phyloP scores from a whole-genome alignment of 2,797 vertebrate genomes.

The Melanotaenia trifasciata region DNA sequence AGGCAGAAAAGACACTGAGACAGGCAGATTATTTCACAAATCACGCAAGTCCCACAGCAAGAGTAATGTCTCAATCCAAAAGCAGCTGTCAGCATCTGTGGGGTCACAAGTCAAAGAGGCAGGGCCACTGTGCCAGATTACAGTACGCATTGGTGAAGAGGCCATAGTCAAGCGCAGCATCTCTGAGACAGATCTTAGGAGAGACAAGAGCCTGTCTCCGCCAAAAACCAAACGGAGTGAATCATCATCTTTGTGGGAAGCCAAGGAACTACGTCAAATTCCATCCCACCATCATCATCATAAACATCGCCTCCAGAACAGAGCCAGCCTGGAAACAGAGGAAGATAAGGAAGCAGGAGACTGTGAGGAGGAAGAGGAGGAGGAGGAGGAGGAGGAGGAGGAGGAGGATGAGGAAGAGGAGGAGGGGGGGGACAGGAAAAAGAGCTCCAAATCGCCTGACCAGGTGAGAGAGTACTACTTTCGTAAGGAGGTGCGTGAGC shows the following conservation, averaged over 20 bases:
- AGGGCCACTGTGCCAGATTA: slow-evolving; percentile 92
- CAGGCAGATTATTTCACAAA: slow-evolving; percentile 77
- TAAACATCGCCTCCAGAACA: slow-evolving; percentile 77
- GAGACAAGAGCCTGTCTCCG: slow-evolving; percentile 84
- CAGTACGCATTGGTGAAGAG: slow-evolving; percentile 92
- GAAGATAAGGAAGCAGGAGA: slow-evolving; percentile 43
- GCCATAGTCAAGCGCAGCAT: slow-evolving; percentile 93
- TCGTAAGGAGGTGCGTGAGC: slow-evolving; percentile 84
- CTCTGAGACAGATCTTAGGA: slow-evolving; percentile 90
- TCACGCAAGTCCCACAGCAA: slow-evolving; percentile 81
- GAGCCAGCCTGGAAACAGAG: slow-evolving; percentile 64
- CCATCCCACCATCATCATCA: slow-evolving; percentile 83
- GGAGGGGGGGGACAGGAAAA: slow-evolving; percentile 58
- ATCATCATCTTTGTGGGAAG: slow-evolving; percentile 59
- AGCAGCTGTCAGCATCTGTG: slow-evolving; percentile 78
- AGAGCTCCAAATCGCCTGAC: slow-evolving; percentile 71
- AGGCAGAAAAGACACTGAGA: slow-evolving; percentile 70
- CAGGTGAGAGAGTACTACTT: slow-evolving; percentile 85
- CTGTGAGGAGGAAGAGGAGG: slow-evolving; percentile 53
- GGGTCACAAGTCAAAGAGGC: slow-evolving; percentile 80
- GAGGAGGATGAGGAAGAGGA: slow-evolving; percentile 38
- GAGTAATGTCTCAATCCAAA: slow-evolving; percentile 82
- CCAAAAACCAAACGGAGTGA: slow-evolving; percentile 81
- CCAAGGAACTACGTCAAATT: slow-evolving; percentile 75
- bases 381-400: slow-evolving; percentile 40